phyloP scores from a whole-genome alignment of 2,113 vertebrate genomes.

The Motacilla tschutschensis region DNA sequence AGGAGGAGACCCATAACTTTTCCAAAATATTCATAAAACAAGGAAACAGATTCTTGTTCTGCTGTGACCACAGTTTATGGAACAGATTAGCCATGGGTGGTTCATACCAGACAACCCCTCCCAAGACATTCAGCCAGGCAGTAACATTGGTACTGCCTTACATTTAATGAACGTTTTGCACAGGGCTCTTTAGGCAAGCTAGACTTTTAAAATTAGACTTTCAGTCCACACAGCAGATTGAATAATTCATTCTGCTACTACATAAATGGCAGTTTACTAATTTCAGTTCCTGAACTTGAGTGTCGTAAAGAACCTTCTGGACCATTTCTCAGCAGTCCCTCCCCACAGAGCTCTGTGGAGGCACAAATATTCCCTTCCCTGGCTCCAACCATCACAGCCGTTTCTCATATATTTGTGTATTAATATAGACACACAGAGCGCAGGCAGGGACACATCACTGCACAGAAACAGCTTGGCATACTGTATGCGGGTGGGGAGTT shows the following conservation, averaged over 20 bases:
- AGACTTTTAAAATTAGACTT: slow-evolving; percentile 39
- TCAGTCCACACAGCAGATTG: slow-evolving; percentile 9
- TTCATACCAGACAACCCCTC: background rate
- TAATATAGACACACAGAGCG: slow-evolving; percentile 14
- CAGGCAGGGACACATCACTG: slow-evolving; percentile 20
- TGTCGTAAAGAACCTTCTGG: background rate
- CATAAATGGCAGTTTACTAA: slow-evolving; percentile 36
- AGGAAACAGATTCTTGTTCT: background rate
- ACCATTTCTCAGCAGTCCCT: background rate
- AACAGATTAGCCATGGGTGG: background rate
- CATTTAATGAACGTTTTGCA: background rate
- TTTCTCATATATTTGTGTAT: slow-evolving; percentile 21
- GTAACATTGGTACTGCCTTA: background rate
- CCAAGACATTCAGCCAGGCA: background rate
- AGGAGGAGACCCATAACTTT: background rate
- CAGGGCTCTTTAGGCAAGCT: background rate
- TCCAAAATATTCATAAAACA: background rate
- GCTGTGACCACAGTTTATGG: background rate
- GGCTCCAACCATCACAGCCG: background rate
- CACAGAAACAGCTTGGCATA: slow-evolving; percentile 35
- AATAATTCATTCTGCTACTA: slow-evolving; percentile 43
- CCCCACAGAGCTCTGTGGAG: background rate
- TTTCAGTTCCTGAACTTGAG: slow-evolving; percentile 27
- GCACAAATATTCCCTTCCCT: background rate
- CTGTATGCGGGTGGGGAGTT: slow-evolving; percentile 27